Base-by-base conservation (phyloP, 2,797 vertebrate species). In the Selene dorsalis region DNA sequence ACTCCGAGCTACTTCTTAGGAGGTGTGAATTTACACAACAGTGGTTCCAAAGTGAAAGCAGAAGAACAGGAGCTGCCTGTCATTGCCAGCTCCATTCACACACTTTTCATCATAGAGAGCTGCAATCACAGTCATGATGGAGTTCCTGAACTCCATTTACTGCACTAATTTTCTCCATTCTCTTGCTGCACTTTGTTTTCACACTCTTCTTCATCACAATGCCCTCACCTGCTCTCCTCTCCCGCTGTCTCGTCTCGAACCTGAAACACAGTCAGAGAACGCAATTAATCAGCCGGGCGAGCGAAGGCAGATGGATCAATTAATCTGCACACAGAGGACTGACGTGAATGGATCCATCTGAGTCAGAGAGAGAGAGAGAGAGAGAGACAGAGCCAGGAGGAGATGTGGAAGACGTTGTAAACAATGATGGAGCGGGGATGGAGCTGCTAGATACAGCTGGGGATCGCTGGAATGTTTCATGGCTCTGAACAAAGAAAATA, bases 141-240 rank as follows among this genome's bases (percentile, higher is more conserved):
- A 87, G 81, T 85, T 85, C 80, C 72, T 84, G 83, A 90, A 87
- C 88, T 83, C 86, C 78, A 85, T 87, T 85, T 85, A 73, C 81
- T 7, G 41, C 65, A 14, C 66, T 56, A 77, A 79, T 75, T 82
- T 85, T 79, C 73, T 82, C 80, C 67, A 30, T 69, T 84, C 73
- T 64, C 72, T 56, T 0, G 0, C 60, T 13, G 30, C 63, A 9
- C 68, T 58, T 39, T 69, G 58, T 73, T 80, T 76, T 73, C 77
- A 73, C 43, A 58, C 70, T 59, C 57, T 71, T 82, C 70, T 81
- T 80, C 84, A 69, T 87, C 84, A 73, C 57, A 78, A 80, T 13
- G 13, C 35, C 53, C 68, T 57, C 13, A 0, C 64, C 69, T 5
- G 6, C 57, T 30, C 65, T 57, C 72, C 65, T 32, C 59, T 35